Evolutionary conservation across 1,140 invertebrate genomes (phyloP), one percentile per base, ranked within the genome.

Genomic region (Proctacanthus coquilletti): DNA sequence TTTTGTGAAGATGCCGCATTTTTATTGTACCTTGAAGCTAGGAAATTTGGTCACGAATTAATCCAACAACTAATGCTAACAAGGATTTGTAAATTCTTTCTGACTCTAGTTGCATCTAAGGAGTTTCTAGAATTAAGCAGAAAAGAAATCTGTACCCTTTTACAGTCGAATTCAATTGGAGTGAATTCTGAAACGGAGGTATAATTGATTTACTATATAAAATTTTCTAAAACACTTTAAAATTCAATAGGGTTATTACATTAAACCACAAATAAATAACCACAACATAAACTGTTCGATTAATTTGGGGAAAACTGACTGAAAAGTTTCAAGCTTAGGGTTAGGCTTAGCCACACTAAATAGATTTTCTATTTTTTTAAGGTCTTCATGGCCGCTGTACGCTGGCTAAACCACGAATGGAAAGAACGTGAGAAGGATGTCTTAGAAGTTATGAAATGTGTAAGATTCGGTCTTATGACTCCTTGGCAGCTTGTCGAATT

Each of bases 371-470:
- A 38, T 34, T 45, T 49, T 11, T 42, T 77, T 64, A 74, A 84
- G 59, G 70, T 84, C 2, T 65, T 81, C 18, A 77, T 83, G 74
- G 70, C 77, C 4, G 77, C 70, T 0, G 68, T 83, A 2, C 63
- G 77, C 29, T 84, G 80, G 80, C 49, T 83, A 14, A 69, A 74
- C 49, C 63, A 72, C 30, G 67, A 81, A 43, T 82, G 77, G 77
- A 43, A 62, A 2, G 48, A 55, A 3, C 63, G 80, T 21, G 63
- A 67, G 5, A 45, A 60, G 15, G 45, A 65, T 38, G 62, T 73
- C 23, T 51, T 72, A 2, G 63, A 74, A 15, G 60, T 80, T 2
- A 60, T 80, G 46, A 60, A 62, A 3, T 78, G 75, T 45, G 68
- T 84, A 0, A 64, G 78, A 25, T 84, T 83, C 45, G 75, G 76